Evolutionary conservation across 2,888 invertebrate species (phyloP), one percentile per base, ranked within the genome.

Genomic region (Cataglyphis cursor): DNA sequence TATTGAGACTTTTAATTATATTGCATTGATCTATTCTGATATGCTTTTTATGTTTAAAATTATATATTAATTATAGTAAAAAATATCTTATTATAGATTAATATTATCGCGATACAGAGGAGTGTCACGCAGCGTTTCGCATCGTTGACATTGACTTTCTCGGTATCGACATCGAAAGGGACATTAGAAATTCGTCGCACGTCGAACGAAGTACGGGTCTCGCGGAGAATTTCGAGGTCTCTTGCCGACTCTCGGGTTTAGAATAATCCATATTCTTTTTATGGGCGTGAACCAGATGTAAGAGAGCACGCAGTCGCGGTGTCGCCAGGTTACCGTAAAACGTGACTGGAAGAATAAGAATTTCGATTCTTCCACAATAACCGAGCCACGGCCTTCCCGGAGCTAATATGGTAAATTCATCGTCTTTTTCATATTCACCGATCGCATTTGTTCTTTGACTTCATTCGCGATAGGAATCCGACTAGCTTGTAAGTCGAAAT

Each of bases 221-320:
- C 80, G 48, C 54, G 28, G 75, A 82, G 90, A 90, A 88, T 87
- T 87, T 89, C 89, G 82, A 85, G 83, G 83, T 81, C 73, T 51
- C 75, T 51, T 64, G 54, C 70, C 44, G 76, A 81, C 84, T 80
- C 84, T 80, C 81, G 75, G 62, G 88, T 78, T 89, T 91, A 88
- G 91, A 91, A 89, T 91, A 90, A 91, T 91, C 89, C 91, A 88
- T 88, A 87, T 86, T 89, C 88, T 88, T 90, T 88, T 86, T 66
- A 83, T 86, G 89, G 90, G 88, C 91, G 91, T 90, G 88, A 89
- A 89, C 86, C 87, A 85, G 85, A 86, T 84, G 86, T 85, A 87
- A 51, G 87, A 86, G 88, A 88, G 82, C 82, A 70, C 82, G 76
- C 81, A 81, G 80, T 44, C 83, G 64, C 57, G 74, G 88, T 85